Percentiles rank a stretch among this genome's conserved stretches.
These are phyloP conservation scores for Parochlus steinenii DNA, from an alignment of 2,888 invertebrate species.

Conservation along the genomic window DNA sequence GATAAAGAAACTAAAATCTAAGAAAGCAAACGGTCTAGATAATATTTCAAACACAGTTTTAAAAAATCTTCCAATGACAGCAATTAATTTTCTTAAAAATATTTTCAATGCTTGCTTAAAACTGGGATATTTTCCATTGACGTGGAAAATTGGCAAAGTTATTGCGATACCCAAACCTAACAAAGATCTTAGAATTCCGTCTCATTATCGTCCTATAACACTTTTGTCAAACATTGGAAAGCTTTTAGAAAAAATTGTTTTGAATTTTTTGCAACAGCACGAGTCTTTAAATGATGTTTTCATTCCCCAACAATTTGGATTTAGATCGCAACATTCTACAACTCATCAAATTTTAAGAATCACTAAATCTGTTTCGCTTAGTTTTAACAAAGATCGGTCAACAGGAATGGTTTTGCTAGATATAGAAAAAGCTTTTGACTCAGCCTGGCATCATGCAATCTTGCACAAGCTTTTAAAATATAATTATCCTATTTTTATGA, in stretches of 20 bases:
- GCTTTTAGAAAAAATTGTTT: conserved; percentile 16
- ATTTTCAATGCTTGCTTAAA: not conserved
- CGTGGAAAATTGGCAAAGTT: conserved; percentile 17
- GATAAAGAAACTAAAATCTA: too few relatives aligned
- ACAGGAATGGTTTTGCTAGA: conserved; percentile 20
- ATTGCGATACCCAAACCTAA: conserved; percentile 17
- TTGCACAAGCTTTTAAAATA: conserved; percentile 16
- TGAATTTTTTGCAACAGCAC: conserved; percentile 12
- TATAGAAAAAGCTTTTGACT: conserved; percentile 21
- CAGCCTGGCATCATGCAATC: conserved; percentile 21
- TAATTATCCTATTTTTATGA: conserved; percentile 15
- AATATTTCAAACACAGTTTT: not conserved
- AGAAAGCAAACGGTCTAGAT: not conserved
- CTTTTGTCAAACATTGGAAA: conserved; percentile 17
- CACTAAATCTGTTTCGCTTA: conserved; percentile 15
- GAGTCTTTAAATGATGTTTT: conserved; percentile 13
- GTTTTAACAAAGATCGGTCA: conserved; percentile 16
- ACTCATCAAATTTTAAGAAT: conserved; percentile 19
- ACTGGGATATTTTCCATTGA: conserved; percentile 12
- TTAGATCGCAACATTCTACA: conserved; percentile 19
- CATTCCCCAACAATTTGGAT: conserved; percentile 19
- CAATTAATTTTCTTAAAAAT: not conserved
- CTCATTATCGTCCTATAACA: conserved; percentile 18
- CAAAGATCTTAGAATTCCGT: conserved; percentile 14
- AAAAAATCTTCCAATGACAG: not conserved